Percentiles rank a stretch among this genome's conserved stretches.
phyloP scores from a whole-genome alignment of 2,888 invertebrate species.

The Synergus umbraculus region DNA sequence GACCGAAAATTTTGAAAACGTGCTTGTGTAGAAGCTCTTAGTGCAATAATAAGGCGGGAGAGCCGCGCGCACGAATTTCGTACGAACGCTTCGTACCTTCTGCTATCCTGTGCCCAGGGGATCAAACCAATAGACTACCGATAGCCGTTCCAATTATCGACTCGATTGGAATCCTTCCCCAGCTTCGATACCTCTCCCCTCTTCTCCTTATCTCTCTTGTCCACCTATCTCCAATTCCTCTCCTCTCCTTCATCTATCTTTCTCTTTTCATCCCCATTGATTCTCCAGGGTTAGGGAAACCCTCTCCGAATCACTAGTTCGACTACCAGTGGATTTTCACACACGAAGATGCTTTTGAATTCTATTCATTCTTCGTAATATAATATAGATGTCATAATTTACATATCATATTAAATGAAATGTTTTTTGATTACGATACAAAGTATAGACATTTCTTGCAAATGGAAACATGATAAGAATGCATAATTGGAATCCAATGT shows the following conservation, averaged over 20 bases:
- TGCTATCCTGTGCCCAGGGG: conserved; percentile 73
- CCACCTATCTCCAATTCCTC: conserved; percentile 3
- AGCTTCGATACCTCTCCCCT: neutral
- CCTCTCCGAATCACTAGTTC: neutral
- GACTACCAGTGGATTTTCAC: too few relatives aligned
- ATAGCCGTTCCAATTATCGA: conserved; percentile 75
- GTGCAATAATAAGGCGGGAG: conserved; percentile 17
- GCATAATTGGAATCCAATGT: too few relatives aligned
- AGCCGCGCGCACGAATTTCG: conserved; percentile 63
- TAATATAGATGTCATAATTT: too few relatives aligned
- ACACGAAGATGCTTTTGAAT: too few relatives aligned
- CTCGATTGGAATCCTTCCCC: conserved; percentile 64
- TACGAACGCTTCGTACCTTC: conserved; percentile 66
- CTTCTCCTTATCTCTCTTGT: conserved; percentile 9
- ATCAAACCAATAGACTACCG: conserved; percentile 77
- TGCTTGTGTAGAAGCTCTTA: neutral
- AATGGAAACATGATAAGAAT: too few relatives aligned
- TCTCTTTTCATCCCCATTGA: neutral
- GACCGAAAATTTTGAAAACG: neutral
- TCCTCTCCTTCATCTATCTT: neutral
- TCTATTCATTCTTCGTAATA: too few relatives aligned
- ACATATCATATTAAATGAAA: too few relatives aligned
- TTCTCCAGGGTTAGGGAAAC: conserved; percentile 5
- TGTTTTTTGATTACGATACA: too few relatives aligned
- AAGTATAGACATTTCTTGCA: too few relatives aligned